A percentile compares a stretch with the other conserved stretches of the same genome.
These are phyloP conservation scores for Monomorium pharaonis DNA, from an alignment of 1,140 invertebrate genomes.

Conservation along the genomic window DNA sequence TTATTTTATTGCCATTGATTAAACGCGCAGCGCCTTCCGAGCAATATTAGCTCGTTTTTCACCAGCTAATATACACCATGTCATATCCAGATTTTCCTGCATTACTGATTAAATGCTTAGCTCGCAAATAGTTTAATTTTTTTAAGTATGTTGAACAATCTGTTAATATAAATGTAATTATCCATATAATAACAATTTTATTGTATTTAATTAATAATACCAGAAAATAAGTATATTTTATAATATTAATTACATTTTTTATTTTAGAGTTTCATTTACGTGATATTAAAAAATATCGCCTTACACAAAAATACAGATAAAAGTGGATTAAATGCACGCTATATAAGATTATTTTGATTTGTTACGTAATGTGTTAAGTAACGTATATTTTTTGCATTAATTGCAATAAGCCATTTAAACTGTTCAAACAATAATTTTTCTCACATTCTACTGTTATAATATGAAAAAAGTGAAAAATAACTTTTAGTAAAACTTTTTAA, in stretches of 20 bases:
- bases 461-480: background rate
- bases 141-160: conserved; percentile 1
- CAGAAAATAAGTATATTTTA: background rate
- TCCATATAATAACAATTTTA: background rate
- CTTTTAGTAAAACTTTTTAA: background rate
- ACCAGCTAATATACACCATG: background rate
- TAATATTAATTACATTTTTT: background rate
- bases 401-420: background rate
- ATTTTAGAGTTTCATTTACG: background rate
- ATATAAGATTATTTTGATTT: background rate
- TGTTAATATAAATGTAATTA: background rate
- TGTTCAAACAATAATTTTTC: background rate
- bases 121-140: conserved; percentile 2
- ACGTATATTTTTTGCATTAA: background rate
- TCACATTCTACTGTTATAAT: background rate
- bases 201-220: background rate
- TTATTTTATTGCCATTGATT: conserved; percentile 53
- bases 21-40: conserved; percentile 41
- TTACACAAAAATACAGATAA: background rate
- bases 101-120: conserved; percentile 11
- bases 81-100: conserved; percentile 29
- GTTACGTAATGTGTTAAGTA: background rate
- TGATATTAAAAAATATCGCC: background rate
- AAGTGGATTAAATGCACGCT: background rate
- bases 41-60: conserved; percentile 44